These are phyloP conservation scores for Zoanthus sansibaricus DNA, from an alignment of 92 coral and sea anemone genomes.

Conservation along the genomic window DNA sequence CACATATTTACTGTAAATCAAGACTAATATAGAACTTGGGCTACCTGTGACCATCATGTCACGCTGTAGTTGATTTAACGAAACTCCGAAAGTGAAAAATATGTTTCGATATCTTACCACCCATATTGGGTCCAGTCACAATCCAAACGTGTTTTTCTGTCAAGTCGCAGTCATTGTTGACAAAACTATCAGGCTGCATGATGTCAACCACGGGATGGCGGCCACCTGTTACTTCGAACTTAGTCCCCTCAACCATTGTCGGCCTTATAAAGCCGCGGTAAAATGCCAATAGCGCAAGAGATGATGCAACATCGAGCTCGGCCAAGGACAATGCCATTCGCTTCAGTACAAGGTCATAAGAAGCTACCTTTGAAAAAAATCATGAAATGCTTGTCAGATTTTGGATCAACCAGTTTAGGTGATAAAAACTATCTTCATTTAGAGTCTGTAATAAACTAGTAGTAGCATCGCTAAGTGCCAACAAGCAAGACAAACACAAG, in stretches of 20 bases:
- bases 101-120: slow-evolving; percentile 62
- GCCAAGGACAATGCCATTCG: slow-evolving; percentile 78
- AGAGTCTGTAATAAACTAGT: too few relatives aligned
- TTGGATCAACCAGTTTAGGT: neutral
- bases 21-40: too few relatives aligned
- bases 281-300: slow-evolving; percentile 81
- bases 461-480: too few relatives aligned
- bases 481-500: too few relatives aligned
- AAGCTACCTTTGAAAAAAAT: slow-evolving; percentile 62
- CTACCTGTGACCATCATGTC: too few relatives aligned
- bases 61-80: too few relatives aligned
- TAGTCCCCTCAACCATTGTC: slow-evolving; percentile 46
- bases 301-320: slow-evolving; percentile 81
- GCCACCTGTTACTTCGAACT: slow-evolving; percentile 74
- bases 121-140: slow-evolving; percentile 93
- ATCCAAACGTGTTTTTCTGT: slow-evolving; percentile 79
- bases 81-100: neutral
- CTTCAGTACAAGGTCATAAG: slow-evolving; percentile 72
- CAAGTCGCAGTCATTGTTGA: slow-evolving; percentile 78
- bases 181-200: slow-evolving; percentile 89
- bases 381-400: neutral
- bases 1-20: too few relatives aligned
- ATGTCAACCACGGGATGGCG: slow-evolving; percentile 91
- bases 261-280: slow-evolving; percentile 81
- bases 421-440: too few relatives aligned